Evolutionary conservation across 2,113 vertebrate species (phyloP).

Genomic region (Mobula hypostoma): DNA sequence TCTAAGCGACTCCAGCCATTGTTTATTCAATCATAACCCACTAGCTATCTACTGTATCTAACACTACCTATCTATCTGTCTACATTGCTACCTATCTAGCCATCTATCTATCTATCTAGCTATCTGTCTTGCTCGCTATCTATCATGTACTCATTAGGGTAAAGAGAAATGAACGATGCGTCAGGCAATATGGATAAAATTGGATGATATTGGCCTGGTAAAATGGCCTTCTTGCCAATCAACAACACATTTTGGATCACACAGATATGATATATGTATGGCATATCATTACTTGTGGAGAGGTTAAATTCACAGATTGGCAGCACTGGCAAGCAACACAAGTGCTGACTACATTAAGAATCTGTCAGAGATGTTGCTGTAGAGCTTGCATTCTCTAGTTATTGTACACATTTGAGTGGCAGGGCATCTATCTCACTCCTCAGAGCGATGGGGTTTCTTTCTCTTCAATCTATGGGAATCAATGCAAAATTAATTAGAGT

Average conservation of each 20-base stretch:
- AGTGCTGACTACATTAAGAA: conserved; percentile 29
- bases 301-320: not conserved
- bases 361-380: conserved; percentile 6
- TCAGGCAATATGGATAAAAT: not conserved
- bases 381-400: conserved; percentile 30
- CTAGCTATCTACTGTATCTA: not conserved
- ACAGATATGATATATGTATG: not conserved
- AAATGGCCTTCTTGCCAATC: not conserved
- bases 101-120: not conserved
- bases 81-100: not conserved
- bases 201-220: not conserved
- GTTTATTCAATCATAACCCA: no score
- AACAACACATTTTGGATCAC: not conserved
- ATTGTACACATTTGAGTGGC: conserved; percentile 38
- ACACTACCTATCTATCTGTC: no score
- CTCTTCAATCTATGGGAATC: conserved; percentile 55
- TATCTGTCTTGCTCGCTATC: not conserved
- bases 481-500: conserved; percentile 72
- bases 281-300: not conserved
- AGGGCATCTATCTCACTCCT: conserved; percentile 47
- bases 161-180: not conserved
- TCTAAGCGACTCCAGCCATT: no score
- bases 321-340: not conserved
- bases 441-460: conserved; percentile 47
- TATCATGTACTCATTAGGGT: not conserved